phyloP scores from a whole-genome alignment of 2,113 vertebrate species.

The Oostethus manadensis region DNA sequence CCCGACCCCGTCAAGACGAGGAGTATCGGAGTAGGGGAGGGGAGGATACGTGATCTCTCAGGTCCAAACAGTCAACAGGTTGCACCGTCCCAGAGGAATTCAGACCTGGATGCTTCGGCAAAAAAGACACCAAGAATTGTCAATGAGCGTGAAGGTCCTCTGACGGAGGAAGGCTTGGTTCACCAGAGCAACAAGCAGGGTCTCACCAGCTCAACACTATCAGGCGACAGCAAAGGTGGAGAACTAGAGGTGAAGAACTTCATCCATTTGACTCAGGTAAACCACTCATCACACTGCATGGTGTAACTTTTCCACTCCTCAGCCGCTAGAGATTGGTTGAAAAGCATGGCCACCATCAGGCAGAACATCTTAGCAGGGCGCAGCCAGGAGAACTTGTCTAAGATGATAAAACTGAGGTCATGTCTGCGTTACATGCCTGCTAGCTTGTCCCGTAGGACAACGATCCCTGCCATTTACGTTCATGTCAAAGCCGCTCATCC shows the following conservation, averaged over 20 bases:
- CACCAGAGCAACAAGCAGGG: constrained; percentile 73
- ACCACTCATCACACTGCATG: not conserved
- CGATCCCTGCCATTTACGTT: no score
- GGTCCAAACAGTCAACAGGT: constrained; percentile 32
- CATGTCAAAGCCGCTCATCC: not conserved
- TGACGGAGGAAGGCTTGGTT: constrained; percentile 78
- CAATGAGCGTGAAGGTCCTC: constrained; percentile 82
- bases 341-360: no score
- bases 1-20: constrained; percentile 73
- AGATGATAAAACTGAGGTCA: no score
- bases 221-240: constrained; percentile 71
- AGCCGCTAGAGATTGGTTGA: no score
- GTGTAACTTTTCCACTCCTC: no score
- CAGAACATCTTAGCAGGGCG: no score
- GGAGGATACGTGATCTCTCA: constrained; percentile 59
- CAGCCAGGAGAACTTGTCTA: no score
- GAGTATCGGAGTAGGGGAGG: constrained; percentile 84
- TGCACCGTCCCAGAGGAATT: constrained; percentile 58
- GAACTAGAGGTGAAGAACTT: constrained; percentile 67
- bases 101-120: constrained; percentile 84
- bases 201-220: constrained; percentile 69
- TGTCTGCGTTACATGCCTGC: no score
- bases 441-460: no score
- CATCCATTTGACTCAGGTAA: constrained; percentile 8
- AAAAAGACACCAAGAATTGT: constrained; percentile 85